Percentiles rank a stretch among this genome's conserved stretches.
Conservation (phyloP, 2,113 vertebrate genomes). For the Sardina pilchardus region DNA sequence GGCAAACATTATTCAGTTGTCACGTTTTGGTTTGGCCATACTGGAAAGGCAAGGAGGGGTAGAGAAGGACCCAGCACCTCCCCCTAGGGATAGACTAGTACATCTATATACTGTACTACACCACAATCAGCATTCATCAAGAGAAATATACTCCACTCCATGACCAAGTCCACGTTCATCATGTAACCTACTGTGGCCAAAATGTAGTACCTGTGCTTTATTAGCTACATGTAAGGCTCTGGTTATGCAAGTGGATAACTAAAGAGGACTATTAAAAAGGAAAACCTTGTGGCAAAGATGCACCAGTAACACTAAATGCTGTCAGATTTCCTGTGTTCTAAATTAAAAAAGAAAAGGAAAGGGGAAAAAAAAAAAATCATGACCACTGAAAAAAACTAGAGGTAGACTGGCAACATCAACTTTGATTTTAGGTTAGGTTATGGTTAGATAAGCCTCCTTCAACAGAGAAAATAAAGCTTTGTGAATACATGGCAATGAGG, state of each 20-base stretch:
- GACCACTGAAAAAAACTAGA: neutral
- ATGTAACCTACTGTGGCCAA: neutral
- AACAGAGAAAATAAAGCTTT: neutral
- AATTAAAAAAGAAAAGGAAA: neutral
- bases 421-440: neutral
- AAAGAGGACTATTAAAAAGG: neutral
- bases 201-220: neutral
- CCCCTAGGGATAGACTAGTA: neutral
- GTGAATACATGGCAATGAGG: neutral
- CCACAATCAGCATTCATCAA: neutral
- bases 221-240: neutral
- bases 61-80: neutral
- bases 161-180: neutral
- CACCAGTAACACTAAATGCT: neutral
- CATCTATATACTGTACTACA: neutral
- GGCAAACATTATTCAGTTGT: neutral
- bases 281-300: neutral
- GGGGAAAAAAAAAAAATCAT: neutral
- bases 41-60: neutral
- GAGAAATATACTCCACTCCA: neutral
- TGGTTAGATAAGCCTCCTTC: neutral
- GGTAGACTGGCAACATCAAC: conserved; percentile 13
- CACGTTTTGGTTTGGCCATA: neutral
- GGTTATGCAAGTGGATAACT: neutral
- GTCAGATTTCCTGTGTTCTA: neutral